Percentiles rank a stretch among this genome's conserved stretches.
Evolutionary conservation across 2,888 invertebrate genomes (phyloP).

Genomic region (Scaptomyza tumidula): DNA sequence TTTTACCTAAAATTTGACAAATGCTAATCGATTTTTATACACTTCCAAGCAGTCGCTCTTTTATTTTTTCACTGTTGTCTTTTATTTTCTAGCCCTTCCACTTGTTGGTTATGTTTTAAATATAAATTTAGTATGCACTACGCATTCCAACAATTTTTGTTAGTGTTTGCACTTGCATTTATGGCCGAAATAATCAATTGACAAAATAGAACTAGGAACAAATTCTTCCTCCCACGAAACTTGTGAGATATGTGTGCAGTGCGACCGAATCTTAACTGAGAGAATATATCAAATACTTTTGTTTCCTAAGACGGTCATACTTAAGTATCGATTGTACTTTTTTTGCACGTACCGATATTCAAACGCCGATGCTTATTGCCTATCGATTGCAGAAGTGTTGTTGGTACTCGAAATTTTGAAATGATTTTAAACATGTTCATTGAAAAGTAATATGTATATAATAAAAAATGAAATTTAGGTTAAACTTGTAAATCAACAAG

Average conservation of each 20-base stretch:
- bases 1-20: slow-evolving; percentile 48
- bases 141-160: slow-evolving; percentile 31
- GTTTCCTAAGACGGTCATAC: slow-evolving; percentile 4
- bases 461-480: no score
- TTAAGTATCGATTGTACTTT: background rate
- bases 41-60: slow-evolving; percentile 22
- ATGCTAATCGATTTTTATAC: slow-evolving; percentile 53
- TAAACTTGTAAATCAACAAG: no score
- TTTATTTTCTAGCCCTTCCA: background rate
- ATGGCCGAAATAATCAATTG: slow-evolving; percentile 44
- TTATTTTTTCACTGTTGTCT: slow-evolving; percentile 10
- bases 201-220: slow-evolving; percentile 5
- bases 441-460: no score
- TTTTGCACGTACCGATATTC: no score
- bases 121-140: slow-evolving; percentile 50
- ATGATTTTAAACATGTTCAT: no score
- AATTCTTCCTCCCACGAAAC: slow-evolving; percentile 28
- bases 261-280: slow-evolving; percentile 18
- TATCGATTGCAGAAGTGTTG: background rate
- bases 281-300: background rate
- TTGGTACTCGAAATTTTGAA: no score
- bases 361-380: no score
- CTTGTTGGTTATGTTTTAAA: background rate
- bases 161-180: slow-evolving; percentile 63
- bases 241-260: slow-evolving; percentile 30